Evolutionary conservation across 2,113 vertebrate genomes (phyloP).

Genomic region (Catharus minimus): DNA sequence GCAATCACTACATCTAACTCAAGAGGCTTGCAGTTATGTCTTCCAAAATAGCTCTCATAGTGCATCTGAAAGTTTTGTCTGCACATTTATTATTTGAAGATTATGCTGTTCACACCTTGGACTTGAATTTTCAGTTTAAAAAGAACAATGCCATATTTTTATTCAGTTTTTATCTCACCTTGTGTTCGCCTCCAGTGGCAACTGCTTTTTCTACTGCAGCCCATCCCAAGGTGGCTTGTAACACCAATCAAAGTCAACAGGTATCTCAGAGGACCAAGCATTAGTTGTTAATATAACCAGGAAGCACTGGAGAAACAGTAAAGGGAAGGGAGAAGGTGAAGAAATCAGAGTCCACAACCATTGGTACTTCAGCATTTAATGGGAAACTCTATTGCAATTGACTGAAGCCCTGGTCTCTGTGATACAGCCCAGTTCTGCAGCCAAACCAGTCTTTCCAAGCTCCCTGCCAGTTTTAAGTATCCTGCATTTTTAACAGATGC

Average conservation of each 20-base stretch:
- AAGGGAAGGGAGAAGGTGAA: neutral
- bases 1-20: neutral
- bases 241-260: neutral
- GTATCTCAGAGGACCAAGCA: neutral
- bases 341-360: neutral
- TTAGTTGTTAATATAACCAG: neutral
- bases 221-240: neutral
- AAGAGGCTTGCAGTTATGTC: neutral
- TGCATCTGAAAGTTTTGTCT: neutral
- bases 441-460: neutral
- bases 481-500: conserved; percentile 33
- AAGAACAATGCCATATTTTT: conserved; percentile 20
- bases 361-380: neutral
- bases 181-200: neutral
- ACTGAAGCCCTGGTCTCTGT: neutral
- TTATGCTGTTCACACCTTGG: conserved; percentile 17
- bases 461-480: neutral
- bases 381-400: neutral
- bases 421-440: neutral
- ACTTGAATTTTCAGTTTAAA: conserved; percentile 31
- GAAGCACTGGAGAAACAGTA: neutral
- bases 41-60: conserved; percentile 5
- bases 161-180: conserved; percentile 29
- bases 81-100: conserved; percentile 29
- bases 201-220: neutral